These are phyloP conservation scores for Morphnarchus princeps DNA, from an alignment of 2,113 vertebrate species.

Conservation along the genomic window DNA sequence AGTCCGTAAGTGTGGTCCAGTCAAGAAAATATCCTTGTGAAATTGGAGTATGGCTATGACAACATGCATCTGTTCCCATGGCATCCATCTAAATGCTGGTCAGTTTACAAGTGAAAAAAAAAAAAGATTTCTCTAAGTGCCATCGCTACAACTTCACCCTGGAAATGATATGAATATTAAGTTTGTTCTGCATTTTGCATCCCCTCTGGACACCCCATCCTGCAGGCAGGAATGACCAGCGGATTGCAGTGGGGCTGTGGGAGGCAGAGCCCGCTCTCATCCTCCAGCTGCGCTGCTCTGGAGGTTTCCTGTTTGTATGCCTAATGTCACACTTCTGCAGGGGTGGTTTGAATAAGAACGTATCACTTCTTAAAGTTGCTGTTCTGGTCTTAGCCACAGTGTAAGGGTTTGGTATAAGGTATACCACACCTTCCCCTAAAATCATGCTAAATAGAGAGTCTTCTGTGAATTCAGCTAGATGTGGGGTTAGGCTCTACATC, in stretches of 20 bases:
- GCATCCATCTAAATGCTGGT: neutral
- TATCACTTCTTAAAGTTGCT: neutral
- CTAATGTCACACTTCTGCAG: neutral
- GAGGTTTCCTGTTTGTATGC: neutral
- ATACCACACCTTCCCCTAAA: neutral
- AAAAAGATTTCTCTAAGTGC: neutral
- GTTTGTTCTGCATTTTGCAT: neutral
- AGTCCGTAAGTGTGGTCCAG: neutral
- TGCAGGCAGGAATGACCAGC: neutral
- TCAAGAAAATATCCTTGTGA: neutral
- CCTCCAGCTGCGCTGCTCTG: neutral
- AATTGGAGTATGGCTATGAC: neutral
- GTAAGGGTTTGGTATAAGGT: neutral
- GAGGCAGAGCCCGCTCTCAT: neutral
- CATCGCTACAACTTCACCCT: neutral
- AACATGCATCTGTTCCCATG: neutral
- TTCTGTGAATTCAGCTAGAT: neutral
- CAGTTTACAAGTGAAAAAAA: neutral
- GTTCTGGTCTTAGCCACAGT: neutral
- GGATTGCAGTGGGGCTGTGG: neutral
- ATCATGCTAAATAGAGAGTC: neutral
- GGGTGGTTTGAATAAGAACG: neutral
- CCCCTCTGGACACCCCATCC: accelerated
- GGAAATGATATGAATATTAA: neutral
- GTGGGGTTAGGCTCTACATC: neutral